Evolutionary conservation across 2,113 vertebrate genomes (phyloP).

Genomic region (Candoia aspera): DNA sequence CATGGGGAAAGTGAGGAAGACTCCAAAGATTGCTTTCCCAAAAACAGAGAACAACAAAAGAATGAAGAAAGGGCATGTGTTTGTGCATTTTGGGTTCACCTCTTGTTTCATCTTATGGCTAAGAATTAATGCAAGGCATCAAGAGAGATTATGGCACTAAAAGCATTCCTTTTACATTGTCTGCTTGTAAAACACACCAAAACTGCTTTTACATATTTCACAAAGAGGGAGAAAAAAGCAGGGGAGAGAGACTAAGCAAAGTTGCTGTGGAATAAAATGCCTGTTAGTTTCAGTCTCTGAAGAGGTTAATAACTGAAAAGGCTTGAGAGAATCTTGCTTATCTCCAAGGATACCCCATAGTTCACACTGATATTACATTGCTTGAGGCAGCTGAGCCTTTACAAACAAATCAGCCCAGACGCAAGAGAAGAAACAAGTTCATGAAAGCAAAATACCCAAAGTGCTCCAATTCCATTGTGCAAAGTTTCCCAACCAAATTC

Average conservation of each 20-base stretch:
- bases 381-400: constrained; percentile 71
- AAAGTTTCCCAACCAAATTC: constrained; percentile 51
- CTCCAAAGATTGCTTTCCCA: background rate
- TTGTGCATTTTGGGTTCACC: background rate
- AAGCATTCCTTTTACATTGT: constrained; percentile 13
- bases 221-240: background rate
- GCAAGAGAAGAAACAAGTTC: constrained; percentile 42
- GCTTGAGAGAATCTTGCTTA: constrained; percentile 58
- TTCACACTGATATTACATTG: constrained; percentile 66
- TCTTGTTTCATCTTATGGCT: background rate
- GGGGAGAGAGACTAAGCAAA: constrained; percentile 31
- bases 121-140: background rate
- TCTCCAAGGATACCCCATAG: constrained; percentile 71
- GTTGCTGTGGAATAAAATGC: constrained; percentile 45
- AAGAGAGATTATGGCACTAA: background rate
- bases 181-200: constrained; percentile 19
- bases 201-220: constrained; percentile 12
- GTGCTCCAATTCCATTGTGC: constrained; percentile 42
- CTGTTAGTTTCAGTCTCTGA: constrained; percentile 40
- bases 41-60: background rate
- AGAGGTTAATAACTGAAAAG: constrained; percentile 54
- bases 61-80: background rate
- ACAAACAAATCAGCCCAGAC: constrained; percentile 55
- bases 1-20: background rate
- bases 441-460: constrained; percentile 48